Conservation (phyloP, 1,140 invertebrate species). For the Adoxophyes honmai region DNA sequence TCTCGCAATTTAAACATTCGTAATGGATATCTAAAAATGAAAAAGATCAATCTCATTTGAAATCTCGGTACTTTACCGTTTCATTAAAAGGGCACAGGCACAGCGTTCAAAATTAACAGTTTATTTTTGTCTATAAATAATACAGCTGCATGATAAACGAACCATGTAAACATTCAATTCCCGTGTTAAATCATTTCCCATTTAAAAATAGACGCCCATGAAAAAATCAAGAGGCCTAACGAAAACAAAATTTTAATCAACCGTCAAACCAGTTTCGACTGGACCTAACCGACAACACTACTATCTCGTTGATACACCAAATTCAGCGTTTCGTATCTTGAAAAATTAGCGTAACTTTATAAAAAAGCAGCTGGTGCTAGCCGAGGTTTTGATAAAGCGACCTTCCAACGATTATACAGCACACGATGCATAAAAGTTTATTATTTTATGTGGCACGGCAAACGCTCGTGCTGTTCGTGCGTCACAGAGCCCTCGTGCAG, state of each 20-base stretch:
- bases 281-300: neutral
- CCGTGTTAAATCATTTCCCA: no score
- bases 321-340: neutral
- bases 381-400: constrained; percentile 3
- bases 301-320: neutral
- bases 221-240: no score
- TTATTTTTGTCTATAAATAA: no score
- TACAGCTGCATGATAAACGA: no score
- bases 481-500: neutral
- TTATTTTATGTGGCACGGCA: neutral
- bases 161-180: no score
- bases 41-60: no score
- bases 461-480: neutral
- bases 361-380: neutral
- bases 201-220: no score
- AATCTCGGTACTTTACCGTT: no score
- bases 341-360: constrained; percentile 3
- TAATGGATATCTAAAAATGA: no score
- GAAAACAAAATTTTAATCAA: no score
- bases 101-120: no score
- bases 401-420: neutral
- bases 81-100: no score
- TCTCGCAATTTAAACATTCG: constrained; percentile 7
- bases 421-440: constrained; percentile 4
- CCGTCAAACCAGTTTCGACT: neutral